A percentile compares a stretch with the other conserved stretches of the same genome.
Conservation (phyloP, 2,888 invertebrate genomes). For the Scaptomyza tumidula region DNA sequence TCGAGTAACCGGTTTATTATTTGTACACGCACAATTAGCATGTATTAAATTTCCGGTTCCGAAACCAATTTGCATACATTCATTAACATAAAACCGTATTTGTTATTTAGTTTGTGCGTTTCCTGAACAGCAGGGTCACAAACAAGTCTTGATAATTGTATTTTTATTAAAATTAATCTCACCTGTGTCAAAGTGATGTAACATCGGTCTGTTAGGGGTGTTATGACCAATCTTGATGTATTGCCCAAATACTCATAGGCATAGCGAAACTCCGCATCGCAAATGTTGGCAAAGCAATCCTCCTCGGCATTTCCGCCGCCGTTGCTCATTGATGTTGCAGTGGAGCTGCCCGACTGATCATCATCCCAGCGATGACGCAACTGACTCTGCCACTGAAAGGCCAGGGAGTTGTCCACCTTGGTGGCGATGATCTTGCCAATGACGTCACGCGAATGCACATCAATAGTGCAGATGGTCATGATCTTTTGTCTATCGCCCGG, state of each 20-base stretch:
- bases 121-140: neutral
- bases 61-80: conserved; percentile 14
- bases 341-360: conserved; percentile 65
- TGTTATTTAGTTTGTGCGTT: neutral
- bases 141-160: conserved; percentile 1
- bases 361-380: conserved; percentile 93
- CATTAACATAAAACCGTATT: neutral
- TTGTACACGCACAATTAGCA: conserved; percentile 21
- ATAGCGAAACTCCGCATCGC: conserved; percentile 96
- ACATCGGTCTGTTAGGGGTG: conserved; percentile 97
- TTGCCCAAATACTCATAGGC: conserved; percentile 98
- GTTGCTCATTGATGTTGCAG: conserved; percentile 31
- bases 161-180: conserved; percentile 22
- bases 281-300: conserved; percentile 97
- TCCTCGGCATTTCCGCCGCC: conserved; percentile 80
- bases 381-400: conserved; percentile 97
- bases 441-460: conserved; percentile 97
- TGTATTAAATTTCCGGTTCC: conserved; percentile 45
- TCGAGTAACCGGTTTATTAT: neutral
- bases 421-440: conserved; percentile 93
- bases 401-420: conserved; percentile 91
- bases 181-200: conserved; percentile 97
- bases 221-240: conserved; percentile 96
- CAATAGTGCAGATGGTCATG: conserved; percentile 98
- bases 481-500: conserved; percentile 96